These are phyloP conservation scores for Thamnaconus septentrionalis DNA, from an alignment of 2,113 vertebrate species.

Conservation along the genomic window DNA sequence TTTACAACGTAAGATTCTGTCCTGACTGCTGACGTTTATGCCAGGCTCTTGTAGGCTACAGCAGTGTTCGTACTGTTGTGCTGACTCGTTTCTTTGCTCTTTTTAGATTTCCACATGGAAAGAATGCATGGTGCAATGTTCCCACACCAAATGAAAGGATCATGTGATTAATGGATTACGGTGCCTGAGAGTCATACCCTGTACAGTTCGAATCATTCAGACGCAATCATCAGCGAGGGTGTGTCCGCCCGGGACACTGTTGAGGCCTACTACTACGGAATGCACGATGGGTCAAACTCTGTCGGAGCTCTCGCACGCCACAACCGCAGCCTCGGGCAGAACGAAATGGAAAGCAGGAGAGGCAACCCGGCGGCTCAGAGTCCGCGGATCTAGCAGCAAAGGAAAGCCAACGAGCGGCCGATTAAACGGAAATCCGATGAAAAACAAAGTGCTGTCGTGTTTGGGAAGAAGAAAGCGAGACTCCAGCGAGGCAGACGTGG, in stretches of 20 bases:
- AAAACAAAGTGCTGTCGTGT: constrained; percentile 67
- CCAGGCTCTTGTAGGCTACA: not conserved
- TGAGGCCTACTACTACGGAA: constrained; percentile 58
- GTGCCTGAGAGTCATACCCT: constrained; percentile 3
- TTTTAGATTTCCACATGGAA: constrained; percentile 21
- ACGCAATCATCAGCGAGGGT: constrained; percentile 39
- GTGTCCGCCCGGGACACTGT: constrained; percentile 37
- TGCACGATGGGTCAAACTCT: constrained; percentile 73
- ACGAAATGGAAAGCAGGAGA: constrained; percentile 46
- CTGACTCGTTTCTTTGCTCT: constrained; percentile 4
- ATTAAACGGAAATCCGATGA: constrained; percentile 61
- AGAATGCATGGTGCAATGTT: not conserved
- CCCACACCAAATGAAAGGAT: constrained; percentile 1
- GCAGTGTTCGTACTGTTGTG: not conserved
- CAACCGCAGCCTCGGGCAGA: constrained; percentile 33
- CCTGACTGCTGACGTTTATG: no score
- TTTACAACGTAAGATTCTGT: no score
- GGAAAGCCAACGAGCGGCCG: constrained; percentile 33
- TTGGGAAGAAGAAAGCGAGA: constrained; percentile 59
- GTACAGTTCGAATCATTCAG: not conserved
- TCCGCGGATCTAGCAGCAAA: constrained; percentile 19
- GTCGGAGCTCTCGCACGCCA: constrained; percentile 43
- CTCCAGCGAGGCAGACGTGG: constrained; percentile 29
- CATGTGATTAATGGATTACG: constrained; percentile 37
- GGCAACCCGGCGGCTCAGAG: constrained; percentile 22